A percentile compares a stretch with the other conserved stretches of the same genome.
Evolutionary conservation across 2,797 vertebrate species (phyloP).

Genomic region (Lindbergichthys nudifrons): DNA sequence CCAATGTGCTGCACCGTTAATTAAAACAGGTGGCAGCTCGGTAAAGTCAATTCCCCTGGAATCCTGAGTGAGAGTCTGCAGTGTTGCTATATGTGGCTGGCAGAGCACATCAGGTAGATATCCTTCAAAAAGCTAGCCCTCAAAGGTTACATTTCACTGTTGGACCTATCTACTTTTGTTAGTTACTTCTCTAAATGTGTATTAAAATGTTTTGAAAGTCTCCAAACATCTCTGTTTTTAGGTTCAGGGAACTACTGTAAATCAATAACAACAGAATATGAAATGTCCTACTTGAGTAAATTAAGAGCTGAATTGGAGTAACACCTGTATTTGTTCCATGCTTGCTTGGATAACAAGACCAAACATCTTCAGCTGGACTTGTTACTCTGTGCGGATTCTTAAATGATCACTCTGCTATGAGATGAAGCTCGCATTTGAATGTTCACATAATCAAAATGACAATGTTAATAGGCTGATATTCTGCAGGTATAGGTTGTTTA

Average conservation of each 20-base stretch:
- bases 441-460: neutral
- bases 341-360: neutral
- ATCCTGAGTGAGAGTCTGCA: slow-evolving; percentile 58
- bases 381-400: neutral
- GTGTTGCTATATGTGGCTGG: slow-evolving; percentile 51
- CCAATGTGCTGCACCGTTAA: slow-evolving; percentile 68
- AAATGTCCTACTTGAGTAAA: neutral
- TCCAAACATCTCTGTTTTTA: neutral
- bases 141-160: slow-evolving; percentile 4
- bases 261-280: neutral
- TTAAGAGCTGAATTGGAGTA: neutral
- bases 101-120: slow-evolving; percentile 33
- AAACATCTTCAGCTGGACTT: neutral
- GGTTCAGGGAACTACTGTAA: neutral
- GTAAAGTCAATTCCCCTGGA: slow-evolving; percentile 73
- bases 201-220: neutral
- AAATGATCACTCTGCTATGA: neutral
- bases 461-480: neutral
- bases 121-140: slow-evolving; percentile 42
- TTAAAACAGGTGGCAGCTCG: slow-evolving; percentile 74
- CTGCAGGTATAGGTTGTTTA: neutral
- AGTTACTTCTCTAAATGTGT: neutral
- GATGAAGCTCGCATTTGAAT: no score
- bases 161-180: neutral
- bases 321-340: neutral